phyloP scores from a whole-genome alignment of 2,888 invertebrate species.

The Melieria crassipennis region DNA sequence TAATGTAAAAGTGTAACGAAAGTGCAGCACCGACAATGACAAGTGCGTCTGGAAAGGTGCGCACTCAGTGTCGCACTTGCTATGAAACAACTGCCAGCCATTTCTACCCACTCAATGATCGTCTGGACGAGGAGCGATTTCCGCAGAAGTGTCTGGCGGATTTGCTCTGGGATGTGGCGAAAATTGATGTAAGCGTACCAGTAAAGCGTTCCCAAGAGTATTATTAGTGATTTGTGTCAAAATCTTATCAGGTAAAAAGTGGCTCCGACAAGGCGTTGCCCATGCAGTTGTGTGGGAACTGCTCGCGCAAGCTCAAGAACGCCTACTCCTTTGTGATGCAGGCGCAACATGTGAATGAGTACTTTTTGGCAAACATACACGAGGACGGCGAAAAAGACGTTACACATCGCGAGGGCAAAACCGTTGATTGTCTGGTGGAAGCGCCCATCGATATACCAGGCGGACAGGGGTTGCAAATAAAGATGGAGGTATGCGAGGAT shows the following conservation, averaged over 20 bases:
- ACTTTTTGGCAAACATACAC: constrained; percentile 40
- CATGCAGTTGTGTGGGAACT: constrained; percentile 46
- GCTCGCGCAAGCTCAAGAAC: constrained; percentile 49
- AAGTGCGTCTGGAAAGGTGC: too few species aligned
- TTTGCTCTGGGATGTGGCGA: constrained; percentile 28
- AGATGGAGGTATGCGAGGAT: too few species aligned
- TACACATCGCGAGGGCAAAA: neutral
- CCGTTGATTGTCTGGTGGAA: constrained; percentile 52
- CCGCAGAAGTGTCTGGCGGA: constrained; percentile 21
- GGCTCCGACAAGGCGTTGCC: constrained; percentile 18
- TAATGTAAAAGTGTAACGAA: too few species aligned
- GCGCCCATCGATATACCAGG: constrained; percentile 53
- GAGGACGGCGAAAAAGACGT: neutral
- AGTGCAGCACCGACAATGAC: too few species aligned
- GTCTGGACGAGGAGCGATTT: constrained; percentile 11
- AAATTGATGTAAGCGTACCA: constrained; percentile 25
- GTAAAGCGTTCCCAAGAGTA: neutral
- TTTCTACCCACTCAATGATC: constrained; percentile 10
- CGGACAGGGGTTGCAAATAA: too few species aligned
- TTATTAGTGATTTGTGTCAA: neutral
- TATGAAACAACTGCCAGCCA: constrained; percentile 1
- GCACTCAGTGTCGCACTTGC: constrained; percentile 24
- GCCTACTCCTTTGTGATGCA: constrained; percentile 52
- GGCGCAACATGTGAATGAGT: constrained; percentile 48
- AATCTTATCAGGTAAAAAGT: constrained; percentile 1